phyloP scores from a whole-genome alignment of 1,140 invertebrate genomes.

The Stenopsyche tienmushanensis region DNA sequence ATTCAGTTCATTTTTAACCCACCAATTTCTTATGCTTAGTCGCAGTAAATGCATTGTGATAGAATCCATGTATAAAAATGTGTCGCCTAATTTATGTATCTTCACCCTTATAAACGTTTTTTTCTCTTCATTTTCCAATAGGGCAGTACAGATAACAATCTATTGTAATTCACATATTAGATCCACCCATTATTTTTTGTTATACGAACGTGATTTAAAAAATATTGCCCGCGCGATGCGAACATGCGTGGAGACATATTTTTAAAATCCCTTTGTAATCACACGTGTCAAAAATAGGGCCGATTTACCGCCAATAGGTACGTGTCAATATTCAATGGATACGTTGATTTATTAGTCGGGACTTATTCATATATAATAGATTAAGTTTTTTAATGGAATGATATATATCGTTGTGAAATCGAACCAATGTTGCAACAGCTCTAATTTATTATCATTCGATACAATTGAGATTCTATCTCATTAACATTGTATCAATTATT shows the following conservation, averaged over 20 bases:
- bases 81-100: slow-evolving; percentile 34
- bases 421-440: too few relatives aligned
- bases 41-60: not conserved
- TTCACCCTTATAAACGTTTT: slow-evolving; percentile 7
- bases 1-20: too few relatives aligned
- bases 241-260: slow-evolving; percentile 28
- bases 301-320: slow-evolving; percentile 24
- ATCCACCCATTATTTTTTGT: slow-evolving; percentile 10
- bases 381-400: too few relatives aligned
- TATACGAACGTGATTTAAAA: slow-evolving; percentile 32
- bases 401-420: too few relatives aligned
- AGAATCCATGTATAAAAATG: not conserved
- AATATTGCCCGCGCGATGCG: slow-evolving; percentile 23
- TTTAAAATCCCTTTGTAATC: slow-evolving; percentile 12
- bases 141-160: not conserved
- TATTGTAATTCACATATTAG: slow-evolving; percentile 6
- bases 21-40: not conserved
- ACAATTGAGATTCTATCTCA: not conserved
- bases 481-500: not conserved
- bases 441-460: not conserved
- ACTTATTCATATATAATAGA: too few relatives aligned
- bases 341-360: slow-evolving; percentile 30
- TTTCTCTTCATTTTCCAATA: slow-evolving; percentile 4
- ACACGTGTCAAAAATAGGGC: slow-evolving; percentile 25
- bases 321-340: slow-evolving; percentile 36